Evolutionary conservation across 2,888 invertebrate genomes (phyloP).

Genomic region (Ligdia adustata): DNA sequence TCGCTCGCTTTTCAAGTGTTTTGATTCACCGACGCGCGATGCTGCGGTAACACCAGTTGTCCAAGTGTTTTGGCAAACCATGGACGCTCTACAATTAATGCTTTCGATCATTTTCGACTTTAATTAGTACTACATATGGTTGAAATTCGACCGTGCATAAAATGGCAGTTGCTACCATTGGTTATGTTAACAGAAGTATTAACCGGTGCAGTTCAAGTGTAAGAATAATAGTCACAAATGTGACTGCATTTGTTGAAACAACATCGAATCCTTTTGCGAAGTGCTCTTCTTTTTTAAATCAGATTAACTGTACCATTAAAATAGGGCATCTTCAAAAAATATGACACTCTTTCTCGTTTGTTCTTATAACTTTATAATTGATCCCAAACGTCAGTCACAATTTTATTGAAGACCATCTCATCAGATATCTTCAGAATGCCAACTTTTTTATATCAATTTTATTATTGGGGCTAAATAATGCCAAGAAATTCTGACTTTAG

Average conservation of each 20-base stretch:
- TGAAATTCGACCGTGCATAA: conserved; percentile 28
- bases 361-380: no score
- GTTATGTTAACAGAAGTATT: conserved; percentile 48
- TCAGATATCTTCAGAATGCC: no score
- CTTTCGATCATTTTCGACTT: conserved; percentile 27
- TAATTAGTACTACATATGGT: conserved; percentile 19
- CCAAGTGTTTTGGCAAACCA: conserved; percentile 71
- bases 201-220: conserved; percentile 68
- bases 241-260: conserved; percentile 71
- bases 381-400: no score
- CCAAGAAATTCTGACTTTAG: no score
- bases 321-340: not conserved
- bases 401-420: no score
- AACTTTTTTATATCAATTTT: no score
- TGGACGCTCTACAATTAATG: conserved; percentile 38
- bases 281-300: conserved; percentile 30
- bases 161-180: conserved; percentile 8
- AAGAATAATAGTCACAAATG: conserved; percentile 70
- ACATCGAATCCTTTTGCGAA: conserved; percentile 56
- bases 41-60: conserved; percentile 72
- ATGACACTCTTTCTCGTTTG: no score
- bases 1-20: conserved; percentile 67
- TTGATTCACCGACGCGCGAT: conserved; percentile 68
- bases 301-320: conserved; percentile 5
- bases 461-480: no score